Evolutionary conservation across 2,888 invertebrate genomes (phyloP), one percentile per base, ranked within the genome.

Genomic region (Plebejus anna): DNA sequence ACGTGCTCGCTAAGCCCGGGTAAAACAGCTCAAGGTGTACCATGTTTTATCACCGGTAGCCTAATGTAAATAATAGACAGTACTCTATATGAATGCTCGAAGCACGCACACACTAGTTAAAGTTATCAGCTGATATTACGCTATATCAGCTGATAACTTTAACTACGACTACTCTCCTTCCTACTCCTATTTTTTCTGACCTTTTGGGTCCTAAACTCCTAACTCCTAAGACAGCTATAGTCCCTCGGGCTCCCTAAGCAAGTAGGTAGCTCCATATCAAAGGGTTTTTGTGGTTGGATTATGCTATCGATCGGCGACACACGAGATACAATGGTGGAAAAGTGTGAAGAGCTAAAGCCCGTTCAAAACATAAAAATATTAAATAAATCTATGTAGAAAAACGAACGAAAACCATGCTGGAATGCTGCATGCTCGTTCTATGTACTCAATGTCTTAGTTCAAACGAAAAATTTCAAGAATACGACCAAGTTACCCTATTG

Each of bases 11-110:
- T 87, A 85, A 85, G 86, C 83, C 84, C 82, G 85, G 88, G 88
- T 88, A 88, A 87, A 89, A 85, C 86, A 86, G 86, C 88, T 87
- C 82, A 82, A 85, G 86, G 86, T 87, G 85, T 83, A 83, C 85
- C 85, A 2, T 81, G 85, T 85, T 91, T 91, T 90, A 90, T 86
- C 82, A 84, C 86, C 86, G 84, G 85, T 80, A 86, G 55, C 55
- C 55, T 16, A 16, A 55, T 55, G 16, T 55, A 16, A 55, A 55
- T 55, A 4, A 55, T 55, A 55, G 3, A 16, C 55, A 55, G 55
- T 55, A 55, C 13, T 16, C 4, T 4, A 55, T 55, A 4, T 13
- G 4, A 16, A 55, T 16, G 51, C 51, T 13, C 2, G 13, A 55
- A 55, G 4, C 16, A 55, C 16, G 16, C 55, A 55, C 55, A 16